phyloP scores from a whole-genome alignment of 2,888 invertebrate genomes.

The Acanthosoma haemorrhoidale region DNA sequence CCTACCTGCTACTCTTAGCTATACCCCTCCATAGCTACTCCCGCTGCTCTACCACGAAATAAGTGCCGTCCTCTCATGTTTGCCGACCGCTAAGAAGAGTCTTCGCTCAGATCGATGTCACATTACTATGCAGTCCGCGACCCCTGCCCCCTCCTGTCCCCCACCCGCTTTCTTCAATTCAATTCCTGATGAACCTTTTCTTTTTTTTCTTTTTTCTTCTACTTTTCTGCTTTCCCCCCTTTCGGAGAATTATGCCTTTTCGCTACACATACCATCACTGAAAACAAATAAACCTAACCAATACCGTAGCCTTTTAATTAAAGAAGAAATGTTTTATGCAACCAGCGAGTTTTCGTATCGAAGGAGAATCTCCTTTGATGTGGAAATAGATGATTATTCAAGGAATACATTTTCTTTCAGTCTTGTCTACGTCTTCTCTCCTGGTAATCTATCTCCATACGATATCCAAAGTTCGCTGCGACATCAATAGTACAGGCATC shows the following conservation, averaged over 20 bases:
- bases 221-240: not conserved
- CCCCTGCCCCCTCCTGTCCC: not conserved
- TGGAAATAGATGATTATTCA: slow-evolving; percentile 5
- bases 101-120: slow-evolving; percentile 3
- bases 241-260: not conserved
- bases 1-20: not conserved
- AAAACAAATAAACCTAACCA: not conserved
- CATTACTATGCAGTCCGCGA: slow-evolving; percentile 14
- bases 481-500: too few relatives aligned
- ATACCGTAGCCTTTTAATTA: slow-evolving; percentile 5
- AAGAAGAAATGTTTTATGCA: slow-evolving; percentile 12
- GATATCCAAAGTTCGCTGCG: too few relatives aligned
- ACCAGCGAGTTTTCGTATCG: not conserved
- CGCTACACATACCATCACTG: not conserved
- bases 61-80: not conserved
- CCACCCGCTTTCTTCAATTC: slow-evolving; percentile 1
- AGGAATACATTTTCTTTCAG: not conserved
- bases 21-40: too few relatives aligned
- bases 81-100: not conserved
- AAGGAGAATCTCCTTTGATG: not conserved
- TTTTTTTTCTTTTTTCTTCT: not conserved
- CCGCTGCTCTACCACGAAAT: not conserved
- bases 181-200: slow-evolving; percentile 12
- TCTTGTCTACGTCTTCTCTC: not conserved
- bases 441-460: too few relatives aligned